A percentile compares a stretch with the other conserved stretches of the same genome.
Evolutionary conservation across 2,888 invertebrate species (phyloP).

Genomic region (Tillus elongatus): DNA sequence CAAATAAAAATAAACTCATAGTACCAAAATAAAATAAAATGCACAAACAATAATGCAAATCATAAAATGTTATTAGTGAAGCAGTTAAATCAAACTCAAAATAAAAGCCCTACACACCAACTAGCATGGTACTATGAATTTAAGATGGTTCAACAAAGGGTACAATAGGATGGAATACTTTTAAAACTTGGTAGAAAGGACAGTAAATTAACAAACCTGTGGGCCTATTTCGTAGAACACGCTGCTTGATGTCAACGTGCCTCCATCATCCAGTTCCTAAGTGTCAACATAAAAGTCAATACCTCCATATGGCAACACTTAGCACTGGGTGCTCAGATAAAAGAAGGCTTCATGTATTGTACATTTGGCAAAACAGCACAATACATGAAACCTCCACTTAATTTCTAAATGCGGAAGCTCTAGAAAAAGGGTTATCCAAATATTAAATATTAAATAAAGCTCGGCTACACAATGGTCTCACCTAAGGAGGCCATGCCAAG

Average conservation of each 20-base stretch:
- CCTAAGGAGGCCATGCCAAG: slow-evolving; percentile 26
- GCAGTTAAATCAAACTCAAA: too few relatives aligned
- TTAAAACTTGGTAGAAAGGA: slow-evolving; percentile 40
- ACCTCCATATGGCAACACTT: slow-evolving; percentile 36
- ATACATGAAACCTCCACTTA: too few relatives aligned
- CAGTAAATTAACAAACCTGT: slow-evolving; percentile 41
- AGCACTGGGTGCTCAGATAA: slow-evolving; percentile 37
- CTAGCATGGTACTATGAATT: too few relatives aligned
- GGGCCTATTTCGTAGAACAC: slow-evolving; percentile 40
- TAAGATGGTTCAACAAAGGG: too few relatives aligned
- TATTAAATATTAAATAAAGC: slow-evolving; percentile 18
- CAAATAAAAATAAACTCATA: too few relatives aligned
- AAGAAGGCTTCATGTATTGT: too few relatives aligned
- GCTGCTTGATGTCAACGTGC: slow-evolving; percentile 37
- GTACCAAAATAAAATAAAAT: too few relatives aligned
- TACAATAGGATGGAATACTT: too few relatives aligned
- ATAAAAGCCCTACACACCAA: too few relatives aligned
- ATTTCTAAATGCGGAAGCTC: slow-evolving; percentile 40
- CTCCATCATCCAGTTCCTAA: slow-evolving; percentile 43
- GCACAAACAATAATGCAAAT: too few relatives aligned
- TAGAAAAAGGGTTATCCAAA: slow-evolving; percentile 42
- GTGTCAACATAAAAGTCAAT: slow-evolving; percentile 40
- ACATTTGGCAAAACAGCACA: too few relatives aligned
- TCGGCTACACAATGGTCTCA: slow-evolving; percentile 9
- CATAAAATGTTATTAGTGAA: too few relatives aligned